Evolutionary conservation across 2,888 invertebrate species (phyloP).

Genomic region (Caenorhabditis zanzibari): DNA sequence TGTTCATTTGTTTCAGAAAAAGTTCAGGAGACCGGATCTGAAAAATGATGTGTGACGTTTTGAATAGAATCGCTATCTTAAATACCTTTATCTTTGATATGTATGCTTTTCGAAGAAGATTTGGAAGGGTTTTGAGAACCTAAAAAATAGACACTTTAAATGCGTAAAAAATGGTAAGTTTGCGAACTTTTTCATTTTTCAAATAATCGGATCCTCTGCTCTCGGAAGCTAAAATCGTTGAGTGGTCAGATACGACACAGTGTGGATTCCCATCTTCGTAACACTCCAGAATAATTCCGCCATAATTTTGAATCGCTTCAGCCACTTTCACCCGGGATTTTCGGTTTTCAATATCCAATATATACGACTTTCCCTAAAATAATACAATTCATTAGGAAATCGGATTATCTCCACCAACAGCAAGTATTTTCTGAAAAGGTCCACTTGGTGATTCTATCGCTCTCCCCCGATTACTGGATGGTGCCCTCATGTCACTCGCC

Average conservation of each 20-base stretch:
- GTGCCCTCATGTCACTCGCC: constrained; percentile 17
- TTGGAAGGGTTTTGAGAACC: constrained; percentile 36
- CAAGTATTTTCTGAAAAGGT: neutral
- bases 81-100: constrained; percentile 27
- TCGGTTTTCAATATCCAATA: constrained; percentile 55
- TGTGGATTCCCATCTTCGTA: constrained; percentile 37
- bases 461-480: neutral
- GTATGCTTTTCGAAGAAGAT: constrained; percentile 55
- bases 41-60: neutral
- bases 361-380: constrained; percentile 39
- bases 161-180: neutral
- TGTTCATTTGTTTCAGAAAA: constrained; percentile 36
- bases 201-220: constrained; percentile 1
- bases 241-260: constrained; percentile 55
- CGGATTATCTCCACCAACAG: neutral
- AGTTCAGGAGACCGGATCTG: constrained; percentile 48
- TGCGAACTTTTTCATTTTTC: constrained; percentile 12
- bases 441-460: neutral
- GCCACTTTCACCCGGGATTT: constrained; percentile 17
- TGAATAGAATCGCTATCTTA: neutral
- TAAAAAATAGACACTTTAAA: constrained; percentile 3
- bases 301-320: constrained; percentile 11
- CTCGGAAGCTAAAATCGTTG: constrained; percentile 15
- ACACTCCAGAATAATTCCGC: constrained; percentile 32
- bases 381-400: neutral